Conservation (phyloP, 2,888 invertebrate species). For the Meganola albula region DNA sequence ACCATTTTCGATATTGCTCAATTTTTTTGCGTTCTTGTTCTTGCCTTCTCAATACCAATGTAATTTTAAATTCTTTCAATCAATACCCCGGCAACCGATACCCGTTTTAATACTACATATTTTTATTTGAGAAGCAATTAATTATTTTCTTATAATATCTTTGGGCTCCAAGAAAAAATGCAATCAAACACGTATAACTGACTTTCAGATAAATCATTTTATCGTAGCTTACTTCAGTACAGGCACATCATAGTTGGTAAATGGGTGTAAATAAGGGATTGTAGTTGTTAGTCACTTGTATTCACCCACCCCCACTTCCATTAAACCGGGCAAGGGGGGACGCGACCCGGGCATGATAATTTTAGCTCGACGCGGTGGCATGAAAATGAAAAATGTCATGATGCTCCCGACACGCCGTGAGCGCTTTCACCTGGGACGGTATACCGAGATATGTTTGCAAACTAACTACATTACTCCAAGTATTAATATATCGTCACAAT, state of each 20-base stretch:
- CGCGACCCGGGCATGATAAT: constrained; percentile 46
- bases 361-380: constrained; percentile 45
- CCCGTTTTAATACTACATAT: too few species aligned
- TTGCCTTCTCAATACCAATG: constrained; percentile 11
- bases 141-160: too few species aligned
- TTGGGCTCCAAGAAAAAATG: too few species aligned
- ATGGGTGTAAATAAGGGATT: constrained; percentile 14
- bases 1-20: constrained; percentile 10
- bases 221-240: constrained; percentile 15
- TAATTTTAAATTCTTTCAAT: constrained; percentile 10
- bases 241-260: constrained; percentile 9
- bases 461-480: constrained; percentile 25
- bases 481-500: constrained; percentile 21
- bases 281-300: constrained; percentile 34
- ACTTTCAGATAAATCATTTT: too few species aligned
- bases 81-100: too few species aligned
- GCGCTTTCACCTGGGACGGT: constrained; percentile 33
- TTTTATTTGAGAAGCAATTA: too few species aligned
- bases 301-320: constrained; percentile 27
- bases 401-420: constrained; percentile 28
- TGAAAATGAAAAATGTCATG: constrained; percentile 55
- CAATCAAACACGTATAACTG: too few species aligned
- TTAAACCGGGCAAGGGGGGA: constrained; percentile 23
- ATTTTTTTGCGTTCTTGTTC: constrained; percentile 14
- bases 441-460: constrained; percentile 27